These are phyloP conservation scores for Erythrolamprus reginae DNA, from an alignment of 2,113 vertebrate species.

Conservation along the genomic window DNA sequence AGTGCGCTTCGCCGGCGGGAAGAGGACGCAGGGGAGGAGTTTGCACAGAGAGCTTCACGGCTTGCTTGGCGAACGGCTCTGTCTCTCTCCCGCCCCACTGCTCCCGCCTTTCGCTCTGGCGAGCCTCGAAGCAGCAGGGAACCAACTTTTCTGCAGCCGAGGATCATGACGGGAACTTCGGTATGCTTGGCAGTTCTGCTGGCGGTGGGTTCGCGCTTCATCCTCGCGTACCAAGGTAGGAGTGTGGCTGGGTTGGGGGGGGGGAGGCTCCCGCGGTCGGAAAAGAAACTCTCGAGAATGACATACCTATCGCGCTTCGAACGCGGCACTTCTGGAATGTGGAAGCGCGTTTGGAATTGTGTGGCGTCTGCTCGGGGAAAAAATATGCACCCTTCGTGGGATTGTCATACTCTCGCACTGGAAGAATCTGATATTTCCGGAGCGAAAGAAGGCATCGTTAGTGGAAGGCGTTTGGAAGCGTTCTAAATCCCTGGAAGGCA, in stretches of 20 bases:
- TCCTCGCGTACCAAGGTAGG: constrained; percentile 56
- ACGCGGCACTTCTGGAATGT: not conserved
- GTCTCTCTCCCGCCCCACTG: constrained; percentile 3
- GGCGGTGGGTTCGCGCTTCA: constrained; percentile 11
- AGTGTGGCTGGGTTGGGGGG: not conserved
- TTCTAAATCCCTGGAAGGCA: not conserved
- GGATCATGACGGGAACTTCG: not conserved
- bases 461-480: not conserved
- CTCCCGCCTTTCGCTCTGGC: not conserved
- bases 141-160: not conserved
- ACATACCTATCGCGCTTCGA: not conserved
- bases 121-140: constrained; percentile 8
- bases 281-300: not conserved
- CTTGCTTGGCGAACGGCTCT: constrained; percentile 24
- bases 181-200: constrained; percentile 16
- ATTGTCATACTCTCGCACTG: not conserved
- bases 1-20: not conserved
- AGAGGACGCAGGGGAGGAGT: constrained; percentile 57
- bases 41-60: constrained; percentile 14
- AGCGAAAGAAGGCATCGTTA: not conserved
- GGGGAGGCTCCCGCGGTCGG: not conserved
- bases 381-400: not conserved
- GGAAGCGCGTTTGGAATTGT: not conserved
- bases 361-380: not conserved
- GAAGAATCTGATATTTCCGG: not conserved